Percentiles rank a stretch among this genome's conserved stretches.
Evolutionary conservation across 2,888 invertebrate species (phyloP).

Genomic region (Ochropleura leucogaster): DNA sequence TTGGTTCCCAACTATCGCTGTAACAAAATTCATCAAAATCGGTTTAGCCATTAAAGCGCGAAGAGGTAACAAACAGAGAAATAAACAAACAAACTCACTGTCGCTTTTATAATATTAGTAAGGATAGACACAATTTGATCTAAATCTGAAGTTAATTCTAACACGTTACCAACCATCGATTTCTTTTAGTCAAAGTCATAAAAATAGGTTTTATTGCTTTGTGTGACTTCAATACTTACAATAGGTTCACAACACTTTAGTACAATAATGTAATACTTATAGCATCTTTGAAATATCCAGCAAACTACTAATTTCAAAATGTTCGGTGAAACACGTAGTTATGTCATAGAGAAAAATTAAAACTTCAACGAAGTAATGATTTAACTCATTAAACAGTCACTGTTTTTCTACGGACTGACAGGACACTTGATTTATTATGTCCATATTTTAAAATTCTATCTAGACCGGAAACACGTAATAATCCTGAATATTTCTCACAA

Average conservation of each 20-base stretch:
- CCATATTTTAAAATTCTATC: neutral
- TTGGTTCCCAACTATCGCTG: no score
- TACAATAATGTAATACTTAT: neutral
- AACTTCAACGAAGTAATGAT: neutral
- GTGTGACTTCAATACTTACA: neutral
- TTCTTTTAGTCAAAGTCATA: conserved; percentile 5
- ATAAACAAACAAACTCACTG: no score
- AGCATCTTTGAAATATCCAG: neutral
- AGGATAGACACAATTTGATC: conserved; percentile 35
- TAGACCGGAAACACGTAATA: neutral
- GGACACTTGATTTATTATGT: neutral
- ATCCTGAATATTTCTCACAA: neutral
- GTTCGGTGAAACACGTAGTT: neutral
- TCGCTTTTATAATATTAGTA: no score
- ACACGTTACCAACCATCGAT: neutral
- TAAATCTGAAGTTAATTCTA: conserved; percentile 15
- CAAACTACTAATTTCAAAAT: neutral
- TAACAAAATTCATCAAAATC: no score
- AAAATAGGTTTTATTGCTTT: neutral
- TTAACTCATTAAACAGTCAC: conserved; percentile 1
- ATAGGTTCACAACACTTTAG: neutral
- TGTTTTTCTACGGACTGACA: neutral
- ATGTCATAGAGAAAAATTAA: neutral
- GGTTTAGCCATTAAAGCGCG: no score
- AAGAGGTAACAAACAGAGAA: no score